phyloP scores from a whole-genome alignment of 1,140 invertebrate species.

The Parasteatoda tepidariorum region DNA sequence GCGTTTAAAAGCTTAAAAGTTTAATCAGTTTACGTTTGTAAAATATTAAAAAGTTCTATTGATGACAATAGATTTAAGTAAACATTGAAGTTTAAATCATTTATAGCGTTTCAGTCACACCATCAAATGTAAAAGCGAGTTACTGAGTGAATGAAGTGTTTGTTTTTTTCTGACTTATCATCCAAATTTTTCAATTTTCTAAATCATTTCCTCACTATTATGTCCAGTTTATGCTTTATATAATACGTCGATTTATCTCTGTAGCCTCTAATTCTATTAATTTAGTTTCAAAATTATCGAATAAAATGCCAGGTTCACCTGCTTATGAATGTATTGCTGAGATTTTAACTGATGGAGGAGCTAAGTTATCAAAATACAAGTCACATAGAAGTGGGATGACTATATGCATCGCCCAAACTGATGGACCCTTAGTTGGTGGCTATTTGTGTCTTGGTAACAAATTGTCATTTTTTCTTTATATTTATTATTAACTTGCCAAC shows the following conservation, averaged over 20 bases:
- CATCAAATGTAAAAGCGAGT: no score
- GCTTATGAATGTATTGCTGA: constrained; percentile 22
- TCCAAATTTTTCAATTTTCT: no score
- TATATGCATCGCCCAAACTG: constrained; percentile 83
- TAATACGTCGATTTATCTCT: neutral
- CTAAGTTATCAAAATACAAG: constrained; percentile 84
- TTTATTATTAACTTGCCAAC: constrained; percentile 3
- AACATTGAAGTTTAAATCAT: no score
- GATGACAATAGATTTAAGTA: no score
- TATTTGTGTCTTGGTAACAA: constrained; percentile 85
- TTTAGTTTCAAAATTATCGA: neutral
- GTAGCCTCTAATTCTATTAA: neutral
- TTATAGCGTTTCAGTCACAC: no score
- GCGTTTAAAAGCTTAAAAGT: no score
- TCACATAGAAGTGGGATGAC: constrained; percentile 82
- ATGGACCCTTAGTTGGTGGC: constrained; percentile 87
- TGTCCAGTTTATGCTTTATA: no score
- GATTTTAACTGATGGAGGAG: constrained; percentile 63
- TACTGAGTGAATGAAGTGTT: no score
- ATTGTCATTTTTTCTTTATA: constrained; percentile 18
- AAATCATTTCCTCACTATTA: no score
- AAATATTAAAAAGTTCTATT: no score
- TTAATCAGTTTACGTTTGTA: no score
- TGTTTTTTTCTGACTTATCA: no score
- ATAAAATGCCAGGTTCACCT: constrained; percentile 1